Base-by-base conservation (phyloP, 2,113 vertebrate species). In the Ptilorrhoa leucosticta region DNA sequence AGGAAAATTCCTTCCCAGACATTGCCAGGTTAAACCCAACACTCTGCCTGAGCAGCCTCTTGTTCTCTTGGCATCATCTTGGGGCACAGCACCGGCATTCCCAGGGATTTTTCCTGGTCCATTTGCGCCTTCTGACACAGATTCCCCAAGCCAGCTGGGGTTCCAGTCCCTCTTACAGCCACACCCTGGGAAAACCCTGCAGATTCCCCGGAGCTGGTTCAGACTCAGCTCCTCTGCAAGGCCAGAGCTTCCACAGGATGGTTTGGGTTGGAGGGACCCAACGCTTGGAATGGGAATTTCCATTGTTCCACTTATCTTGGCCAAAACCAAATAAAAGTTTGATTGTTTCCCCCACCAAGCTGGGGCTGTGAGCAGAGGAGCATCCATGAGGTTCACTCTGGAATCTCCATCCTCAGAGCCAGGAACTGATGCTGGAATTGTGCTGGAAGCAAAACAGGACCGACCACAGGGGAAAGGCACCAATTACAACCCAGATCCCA, bases 161-260 rank as follows among this genome's bases (percentile, higher is more conserved):
- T 51, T 86, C 64, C 83, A 92, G 24, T 54, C 60, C 83, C 54
- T 4, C 56, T 60, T 13, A 1, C 48, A 64, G 44, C 11, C 21
- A 5, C 16, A 0, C 24, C 3, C n/a, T 27, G 48, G 91, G 60
- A 71, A 82, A 91, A 64, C n/a, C 53, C 81, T 51, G 63, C 5
- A 15, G 5, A 39, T 28, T 23, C 16, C n/a, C 72, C 4, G 0
- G 1, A 45, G 40, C 27, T 14, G 13, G 13, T 27, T 66, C 0
- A 0, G 66, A 26, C 31, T 47, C 48, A 31, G 68, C 39, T 40
- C 33, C 86, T 60, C 66, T 16, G 10, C 37, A 42, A 47, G 30
- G 26, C 20, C 4, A 0, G 39, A 7, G 11, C 39, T 64, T 11
- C 44, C 60, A 39, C 7, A 4, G 60, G 9, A 30, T 8, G 33